Evolutionary conservation across 30 jellyfish, hydroid and myxozoan species (phyloP), one percentile per base, ranked within the genome.

Genomic region (Hydractinia echinata): DNA sequence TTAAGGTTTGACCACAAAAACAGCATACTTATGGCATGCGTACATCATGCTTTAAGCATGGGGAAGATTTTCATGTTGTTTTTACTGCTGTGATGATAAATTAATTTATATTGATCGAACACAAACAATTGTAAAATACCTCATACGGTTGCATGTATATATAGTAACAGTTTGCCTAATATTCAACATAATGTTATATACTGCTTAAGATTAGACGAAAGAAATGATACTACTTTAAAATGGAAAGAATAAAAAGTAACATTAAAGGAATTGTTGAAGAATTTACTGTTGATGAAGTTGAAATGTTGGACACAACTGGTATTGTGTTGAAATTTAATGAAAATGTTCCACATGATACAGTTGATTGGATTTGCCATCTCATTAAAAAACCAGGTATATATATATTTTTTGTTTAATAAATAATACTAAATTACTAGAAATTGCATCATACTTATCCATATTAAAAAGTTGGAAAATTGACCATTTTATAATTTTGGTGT

Each of bases 351-450:
- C 84, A 62, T 69, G 96, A 84, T 61, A 81, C 99, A 10, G 82
- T 85, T 15, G 89, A 84, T 14, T 93, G 99, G 99, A 53, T 93
- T 53, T 79, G 86, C 21, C 84, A 70, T 8, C 70, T 80, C 73
- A 78, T 93, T 10, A 60, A 72, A 85, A 64, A 86, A 11, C 96
- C 96, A 74, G 94, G 99, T 93, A 74, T 30, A 30, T 30, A 30
- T 30, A 30, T 30, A 30, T 30, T 30, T 30, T 30, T 30, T 30
- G 44, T 30, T 30, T 0, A 30, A 30, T 30, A 64, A 64, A 6
- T 51, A 30, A 30, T 30, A 30, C 44, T 30, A 30, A 30, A 30
- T 30, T 30, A 30, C 44, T 30, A 30, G 44, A 30, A 30, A 30
- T 30, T 30, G 44, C 44, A 30, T 30, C 44, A 30, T 30, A 30